Evolutionary conservation across 2,888 invertebrate species (phyloP), one percentile per base, ranked within the genome.

Genomic region (Caprella mutica): DNA sequence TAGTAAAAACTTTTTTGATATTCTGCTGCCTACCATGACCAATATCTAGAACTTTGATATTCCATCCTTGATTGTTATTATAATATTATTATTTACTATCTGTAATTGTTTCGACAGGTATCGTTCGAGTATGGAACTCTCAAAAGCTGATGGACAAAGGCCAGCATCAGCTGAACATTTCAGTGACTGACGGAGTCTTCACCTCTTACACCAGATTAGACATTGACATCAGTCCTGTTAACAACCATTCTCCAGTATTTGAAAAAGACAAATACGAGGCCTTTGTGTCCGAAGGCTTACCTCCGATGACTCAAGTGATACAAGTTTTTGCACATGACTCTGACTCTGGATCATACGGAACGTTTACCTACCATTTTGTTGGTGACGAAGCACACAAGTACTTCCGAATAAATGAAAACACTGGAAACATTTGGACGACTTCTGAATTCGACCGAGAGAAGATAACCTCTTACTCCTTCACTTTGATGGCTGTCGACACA

Each of bases 121-220:
- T 86, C 21, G 81, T 89, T 52, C 79, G 80, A 1, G 73, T 88
- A 59, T 81, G 84, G 65, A 85, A 85, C 70, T 79, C 85, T 71
- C 81, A 86, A 62, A 83, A 83, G 69, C 82, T 84, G 67, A 80
- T 81, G 4, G 81, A 82, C 50, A 76, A 78, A 65, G 78, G 80
- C 52, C 75, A 78, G 53, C 81, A 82, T 69, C 74, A 81, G 59
- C 77, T 96, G 59, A 96, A 96, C 76, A 84, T 96, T 30, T 93
- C 93, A 1, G 94, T 91, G 38, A 88, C 89, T 55, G 96, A 97
- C 76, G 94, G 94, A 30, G 89, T 94, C 35, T 93, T 91, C 75
- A 91, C 90, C 6, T 86, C 83, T 66, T 93, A 86, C 74, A 83
- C 90, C 1, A 67, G 71, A 35, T 72, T 77, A 8, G 67, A 68